Percentiles rank a stretch among this genome's conserved stretches.
Evolutionary conservation across 1,140 invertebrate genomes (phyloP).

Genomic region (Papilio helenus): DNA sequence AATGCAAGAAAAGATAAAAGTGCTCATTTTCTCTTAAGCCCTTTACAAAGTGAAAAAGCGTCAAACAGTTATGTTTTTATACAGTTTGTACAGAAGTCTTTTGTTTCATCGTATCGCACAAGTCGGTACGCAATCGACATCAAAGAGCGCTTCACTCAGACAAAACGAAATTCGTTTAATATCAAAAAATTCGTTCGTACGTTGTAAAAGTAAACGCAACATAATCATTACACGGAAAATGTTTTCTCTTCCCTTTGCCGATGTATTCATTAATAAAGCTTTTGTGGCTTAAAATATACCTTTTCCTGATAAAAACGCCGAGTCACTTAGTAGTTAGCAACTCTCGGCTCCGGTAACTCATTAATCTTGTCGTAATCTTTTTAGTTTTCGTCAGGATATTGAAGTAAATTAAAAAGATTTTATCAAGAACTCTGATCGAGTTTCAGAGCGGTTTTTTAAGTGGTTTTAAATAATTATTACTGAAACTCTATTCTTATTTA

Average conservation of each 20-base stretch:
- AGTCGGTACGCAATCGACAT: not conserved
- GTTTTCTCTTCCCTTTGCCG: not conserved
- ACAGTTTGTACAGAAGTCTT: not conserved
- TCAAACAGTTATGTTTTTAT: not conserved
- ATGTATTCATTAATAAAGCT: conserved; percentile 7
- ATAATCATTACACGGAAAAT: conserved; percentile 7
- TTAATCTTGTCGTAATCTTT: not conserved
- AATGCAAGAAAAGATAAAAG: not conserved
- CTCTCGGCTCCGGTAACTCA: not conserved
- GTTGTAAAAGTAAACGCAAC: not conserved
- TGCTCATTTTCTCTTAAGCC: not conserved
- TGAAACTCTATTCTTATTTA: not conserved
- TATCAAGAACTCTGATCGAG: not conserved
- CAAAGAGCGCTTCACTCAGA: not conserved
- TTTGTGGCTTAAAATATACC: conserved; percentile 5
- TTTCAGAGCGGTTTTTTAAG: not conserved
- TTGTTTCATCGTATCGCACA: not conserved
- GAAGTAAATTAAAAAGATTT: not conserved
- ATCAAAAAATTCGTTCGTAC: conserved; percentile 1
- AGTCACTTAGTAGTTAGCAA: not conserved
- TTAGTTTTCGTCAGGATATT: not conserved
- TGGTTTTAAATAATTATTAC: not conserved
- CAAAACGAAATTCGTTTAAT: not conserved
- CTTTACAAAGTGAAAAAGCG: conserved; percentile 4
- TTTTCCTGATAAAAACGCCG: not conserved